These are phyloP conservation scores for Hirtodrosophila histrioides DNA, from an alignment of 2,888 invertebrate genomes.

Conservation along the genomic window DNA sequence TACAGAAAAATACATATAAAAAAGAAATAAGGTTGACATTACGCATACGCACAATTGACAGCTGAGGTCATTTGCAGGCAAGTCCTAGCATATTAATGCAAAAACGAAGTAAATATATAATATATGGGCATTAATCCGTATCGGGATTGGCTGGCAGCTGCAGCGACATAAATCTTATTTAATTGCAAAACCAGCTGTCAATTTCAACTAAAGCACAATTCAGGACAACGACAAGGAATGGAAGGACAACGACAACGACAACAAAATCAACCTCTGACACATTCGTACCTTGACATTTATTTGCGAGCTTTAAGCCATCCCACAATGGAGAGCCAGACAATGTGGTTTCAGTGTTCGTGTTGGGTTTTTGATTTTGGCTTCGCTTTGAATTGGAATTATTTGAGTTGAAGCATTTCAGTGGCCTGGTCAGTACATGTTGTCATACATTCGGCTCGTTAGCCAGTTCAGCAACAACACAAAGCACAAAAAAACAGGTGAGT, in stretches of 20 bases:
- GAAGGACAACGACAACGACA: constrained; percentile 21
- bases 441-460: constrained; percentile 53
- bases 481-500: too few relatives aligned
- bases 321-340: constrained; percentile 23
- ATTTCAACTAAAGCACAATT: constrained; percentile 59
- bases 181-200: constrained; percentile 78
- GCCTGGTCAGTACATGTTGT: constrained; percentile 27
- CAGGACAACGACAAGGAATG: constrained; percentile 12
- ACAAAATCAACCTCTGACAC: constrained; percentile 60
- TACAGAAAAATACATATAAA: not conserved
- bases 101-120: constrained; percentile 26
- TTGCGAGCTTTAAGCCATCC: constrained; percentile 38
- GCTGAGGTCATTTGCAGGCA: constrained; percentile 58
- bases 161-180: constrained; percentile 74
- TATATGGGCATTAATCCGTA: constrained; percentile 23
- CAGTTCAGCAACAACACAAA: constrained; percentile 12
- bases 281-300: constrained; percentile 64
- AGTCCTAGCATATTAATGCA: constrained; percentile 65
- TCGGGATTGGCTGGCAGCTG: constrained; percentile 29
- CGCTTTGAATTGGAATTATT: constrained; percentile 49
- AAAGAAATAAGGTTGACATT: constrained; percentile 6
- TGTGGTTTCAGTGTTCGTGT: constrained; percentile 24
- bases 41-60: constrained; percentile 56
- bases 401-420: constrained; percentile 30
- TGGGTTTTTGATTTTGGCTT: constrained; percentile 6